Percentiles rank a stretch among this genome's conserved stretches.
Evolutionary conservation across 2,113 vertebrate species (phyloP).

Genomic region (Sceloporus tristichus): DNA sequence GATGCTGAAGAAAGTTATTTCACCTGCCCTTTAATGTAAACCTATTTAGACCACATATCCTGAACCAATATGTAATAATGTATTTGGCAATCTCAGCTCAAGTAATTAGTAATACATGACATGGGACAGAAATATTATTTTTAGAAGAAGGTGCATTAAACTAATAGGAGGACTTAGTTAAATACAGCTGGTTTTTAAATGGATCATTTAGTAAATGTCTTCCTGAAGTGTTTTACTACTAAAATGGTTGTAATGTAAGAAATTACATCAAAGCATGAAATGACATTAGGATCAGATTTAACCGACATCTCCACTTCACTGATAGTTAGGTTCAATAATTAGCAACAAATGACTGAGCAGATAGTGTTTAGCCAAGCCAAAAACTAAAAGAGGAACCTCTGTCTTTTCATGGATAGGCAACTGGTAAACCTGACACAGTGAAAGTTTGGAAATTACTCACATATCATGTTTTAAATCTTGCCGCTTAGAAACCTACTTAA

Average conservation of each 20-base stretch:
- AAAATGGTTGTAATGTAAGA: constrained; percentile 32
- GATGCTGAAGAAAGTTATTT: not conserved
- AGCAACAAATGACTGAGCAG: not conserved
- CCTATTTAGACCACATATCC: no score
- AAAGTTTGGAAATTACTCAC: constrained; percentile 10
- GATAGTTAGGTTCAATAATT: constrained; percentile 33
- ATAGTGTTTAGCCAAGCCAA: constrained; percentile 7
- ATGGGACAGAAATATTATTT: constrained; percentile 32
- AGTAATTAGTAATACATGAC: constrained; percentile 64
- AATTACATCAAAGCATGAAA: constrained; percentile 38
- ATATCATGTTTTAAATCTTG: not conserved
- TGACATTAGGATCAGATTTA: constrained; percentile 42
- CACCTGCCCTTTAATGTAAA: no score
- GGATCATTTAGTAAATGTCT: constrained; percentile 52
- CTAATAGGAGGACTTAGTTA: constrained; percentile 54
- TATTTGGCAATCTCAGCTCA: constrained; percentile 52
- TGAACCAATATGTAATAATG: constrained; percentile 55
- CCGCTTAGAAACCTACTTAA: not conserved
- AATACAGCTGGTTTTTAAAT: constrained; percentile 54
- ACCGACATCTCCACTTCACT: constrained; percentile 6
- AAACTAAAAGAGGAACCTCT: not conserved
- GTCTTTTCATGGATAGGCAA: not conserved
- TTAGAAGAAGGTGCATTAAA: constrained; percentile 59
- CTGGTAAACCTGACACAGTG: constrained; percentile 1
- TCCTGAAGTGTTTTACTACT: constrained; percentile 14